Evolutionary conservation across 2,113 vertebrate genomes (phyloP), one percentile per base, ranked within the genome.

Genomic region (Misgurnus anguillicaudatus): DNA sequence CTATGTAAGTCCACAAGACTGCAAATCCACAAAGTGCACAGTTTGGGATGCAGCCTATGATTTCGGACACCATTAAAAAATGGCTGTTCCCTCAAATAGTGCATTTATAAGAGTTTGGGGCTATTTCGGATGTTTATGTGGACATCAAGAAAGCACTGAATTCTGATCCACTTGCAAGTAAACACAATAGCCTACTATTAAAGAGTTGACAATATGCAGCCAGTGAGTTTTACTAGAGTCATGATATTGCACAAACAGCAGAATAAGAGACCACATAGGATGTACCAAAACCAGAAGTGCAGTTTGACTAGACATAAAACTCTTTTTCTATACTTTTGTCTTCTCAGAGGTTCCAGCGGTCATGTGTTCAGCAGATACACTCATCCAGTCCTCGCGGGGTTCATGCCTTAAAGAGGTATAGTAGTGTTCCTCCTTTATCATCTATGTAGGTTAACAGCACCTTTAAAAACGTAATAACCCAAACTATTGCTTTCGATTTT

Each of bases 301-400:
- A 74, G 57, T 61, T 5, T 45, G 71, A 72, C 42, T 45, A 8
- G 6, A 61, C 60, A 45, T 13, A 5, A 19, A 21, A 60, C 39
- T 17, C 0, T 5, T 9, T 16, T 57, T 57, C 19, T 45, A 47
- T 57, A 74, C 41, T 62, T 66, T 42, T 77, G 71, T 82, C 66
- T 62, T 68, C 38, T 51, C 78, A 90, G 88, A 77, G 36, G 24
- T 73, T 41, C 21, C 62, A 75, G 62, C 55, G 75, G 48, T 41
- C 64, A 82, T 86, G 83, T 63, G 80, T 61, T 83, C 86, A 0
- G 89, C 87, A 86, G 92, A 92, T 61, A 83, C 82, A 69, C 10
- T 87, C 65, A 53, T 87, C 61, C 74, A 77, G 53, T 71, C 87
- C 51, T 57, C 84, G 36, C 82, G 83, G 62, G 81, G 65, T 17